These are phyloP conservation scores for Omphaloscelis lunosa DNA, from an alignment of 2,888 invertebrate species.

Conservation along the genomic window DNA sequence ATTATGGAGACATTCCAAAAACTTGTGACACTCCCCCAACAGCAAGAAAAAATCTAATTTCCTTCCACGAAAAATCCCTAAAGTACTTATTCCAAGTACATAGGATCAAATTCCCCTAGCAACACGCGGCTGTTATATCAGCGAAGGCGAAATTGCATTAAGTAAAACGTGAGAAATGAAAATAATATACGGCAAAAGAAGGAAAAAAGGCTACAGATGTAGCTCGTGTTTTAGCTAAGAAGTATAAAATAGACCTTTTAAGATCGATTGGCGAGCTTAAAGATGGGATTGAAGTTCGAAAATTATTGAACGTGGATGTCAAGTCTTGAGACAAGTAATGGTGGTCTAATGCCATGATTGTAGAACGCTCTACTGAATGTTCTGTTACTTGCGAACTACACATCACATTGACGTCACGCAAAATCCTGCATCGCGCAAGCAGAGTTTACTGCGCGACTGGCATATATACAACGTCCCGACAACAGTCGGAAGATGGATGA, in stretches of 20 bases:
- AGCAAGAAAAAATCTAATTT: conserved; percentile 60
- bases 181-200: conserved; percentile 46
- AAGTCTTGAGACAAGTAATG: not conserved
- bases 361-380: no score
- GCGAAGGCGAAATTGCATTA: conserved; percentile 61
- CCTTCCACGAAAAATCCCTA: conserved; percentile 52
- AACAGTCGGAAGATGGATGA: no score
- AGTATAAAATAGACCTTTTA: conserved; percentile 4
- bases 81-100: conserved; percentile 58
- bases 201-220: conserved; percentile 31
- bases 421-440: no score
- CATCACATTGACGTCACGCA: no score
- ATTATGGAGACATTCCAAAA: conserved; percentile 48
- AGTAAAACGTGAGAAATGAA: conserved; percentile 53
- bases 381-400: no score
- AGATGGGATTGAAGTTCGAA: not conserved
- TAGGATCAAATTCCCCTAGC: conserved; percentile 58
- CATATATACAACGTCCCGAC: no score
- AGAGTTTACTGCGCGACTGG: no score
- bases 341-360: no score
- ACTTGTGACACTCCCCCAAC: conserved; percentile 51
- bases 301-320: not conserved
- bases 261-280: not conserved
- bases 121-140: conserved; percentile 51
- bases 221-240: conserved; percentile 34